Evolutionary conservation across 2,797 vertebrate species (phyloP).

Genomic region (Apogon hyalosoma): DNA sequence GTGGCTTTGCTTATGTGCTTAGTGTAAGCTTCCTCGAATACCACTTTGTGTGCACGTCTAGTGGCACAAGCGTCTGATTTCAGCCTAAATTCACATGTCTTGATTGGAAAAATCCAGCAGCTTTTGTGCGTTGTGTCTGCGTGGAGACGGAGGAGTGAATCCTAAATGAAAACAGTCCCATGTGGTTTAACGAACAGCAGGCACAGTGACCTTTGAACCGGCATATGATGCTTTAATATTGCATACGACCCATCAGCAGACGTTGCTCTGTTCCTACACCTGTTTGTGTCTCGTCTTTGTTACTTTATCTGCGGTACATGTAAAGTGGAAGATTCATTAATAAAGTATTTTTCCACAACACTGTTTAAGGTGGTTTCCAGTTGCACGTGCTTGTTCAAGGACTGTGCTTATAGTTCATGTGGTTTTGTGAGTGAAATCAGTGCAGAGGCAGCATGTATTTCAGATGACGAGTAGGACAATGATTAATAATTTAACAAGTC

Average conservation of each 20-base stretch:
- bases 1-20: conserved; percentile 51
- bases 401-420: conserved; percentile 65
- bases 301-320: conserved; percentile 38
- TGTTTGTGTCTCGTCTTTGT: conserved; percentile 44
- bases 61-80: conserved; percentile 53
- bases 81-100: conserved; percentile 52
- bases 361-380: conserved; percentile 37
- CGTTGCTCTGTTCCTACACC: conserved; percentile 55
- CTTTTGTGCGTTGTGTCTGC: conserved; percentile 35
- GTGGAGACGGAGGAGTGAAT: conserved; percentile 42
- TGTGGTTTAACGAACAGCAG: conserved; percentile 73
- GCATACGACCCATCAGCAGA: conserved; percentile 56
- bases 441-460: conserved; percentile 73
- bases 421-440: conserved; percentile 69
- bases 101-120: conserved; percentile 57
- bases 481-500: conserved; percentile 76
- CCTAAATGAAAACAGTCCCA: conserved; percentile 73
- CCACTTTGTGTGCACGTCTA: conserved; percentile 51
- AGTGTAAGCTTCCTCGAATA: conserved; percentile 52
- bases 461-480: conserved; percentile 69
- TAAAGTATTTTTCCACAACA: conserved; percentile 14
- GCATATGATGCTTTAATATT: conserved; percentile 75
- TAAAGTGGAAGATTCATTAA: conserved; percentile 20
- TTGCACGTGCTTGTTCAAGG: conserved; percentile 49
- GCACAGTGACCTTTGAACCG: conserved; percentile 74